Evolutionary conservation across 2,113 vertebrate genomes (phyloP), one percentile per base, ranked within the genome.

Genomic region (Planiliza haematocheilus): DNA sequence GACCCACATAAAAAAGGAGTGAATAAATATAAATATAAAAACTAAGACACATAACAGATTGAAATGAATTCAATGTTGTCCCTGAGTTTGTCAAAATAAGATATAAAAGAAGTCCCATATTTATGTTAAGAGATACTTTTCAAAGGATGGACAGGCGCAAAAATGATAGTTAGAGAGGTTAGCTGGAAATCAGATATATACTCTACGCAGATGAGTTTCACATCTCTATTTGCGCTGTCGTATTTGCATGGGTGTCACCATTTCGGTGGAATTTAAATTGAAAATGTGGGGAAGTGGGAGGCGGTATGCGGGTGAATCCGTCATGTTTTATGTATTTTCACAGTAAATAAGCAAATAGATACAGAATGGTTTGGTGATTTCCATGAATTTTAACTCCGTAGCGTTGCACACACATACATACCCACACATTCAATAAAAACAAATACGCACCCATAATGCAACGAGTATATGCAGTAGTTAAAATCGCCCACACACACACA

Each of bases 361-460:
- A 64, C 56, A 75, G 71, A 77, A 85, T 74, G 79, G 79, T 75
- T 81, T 79, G 64, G 49, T 62, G 69, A 81, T 82, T 86, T 88
- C 81, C 68, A 89, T 91, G 85, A 88, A 91, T 91, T 86, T 87
- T 84, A 87, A 91, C 88, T 84, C 37, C 67, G 36, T 36, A 10
- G 20, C n/a, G 0, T 30, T 56, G 36, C 34, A n/a, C n/a, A 38
- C 53, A 63, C 65, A 56, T 46, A 57, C 17, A 61, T n/a, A 53
- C 46, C n/a, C 7, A 69, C 30, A 39, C 37, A 77, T 24, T 46
- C 38, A 76, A 61, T 46, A 53, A 56, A 70, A 34, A 77, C 64
- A 50, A 77, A 52, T 41, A 34, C 60, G 49, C 21, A 38, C 12
- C 20, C 42, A 42, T 9, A n/a, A 60, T 78, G 43, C 68, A 76